phyloP scores from a whole-genome alignment of 2,797 vertebrate species.

The Mus minutoides region DNA sequence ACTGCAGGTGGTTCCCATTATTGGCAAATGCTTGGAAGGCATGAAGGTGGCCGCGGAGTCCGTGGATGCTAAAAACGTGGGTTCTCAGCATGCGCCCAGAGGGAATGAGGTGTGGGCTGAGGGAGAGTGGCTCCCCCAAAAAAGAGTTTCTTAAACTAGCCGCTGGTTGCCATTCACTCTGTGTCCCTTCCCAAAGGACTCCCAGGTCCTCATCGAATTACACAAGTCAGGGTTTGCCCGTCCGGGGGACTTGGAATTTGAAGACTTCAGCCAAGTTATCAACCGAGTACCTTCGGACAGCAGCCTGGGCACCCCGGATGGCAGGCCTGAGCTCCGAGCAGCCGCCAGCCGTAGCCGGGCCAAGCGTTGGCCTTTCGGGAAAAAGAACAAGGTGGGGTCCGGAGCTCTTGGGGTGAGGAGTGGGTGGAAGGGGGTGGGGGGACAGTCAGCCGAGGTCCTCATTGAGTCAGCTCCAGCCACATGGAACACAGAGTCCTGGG shows the following conservation, averaged over 20 bases:
- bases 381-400: constrained; percentile 92
- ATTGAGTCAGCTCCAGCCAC: constrained; percentile 52
- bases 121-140: neutral
- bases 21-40: constrained; percentile 95
- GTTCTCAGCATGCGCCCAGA: constrained; percentile 65
- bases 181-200: constrained; percentile 87
- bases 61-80: constrained; percentile 92
- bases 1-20: constrained; percentile 93
- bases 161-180: neutral
- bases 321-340: constrained; percentile 82
- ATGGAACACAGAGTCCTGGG: constrained; percentile 64
- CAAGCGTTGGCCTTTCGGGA: constrained; percentile 94
- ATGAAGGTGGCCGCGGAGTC: constrained; percentile 91
- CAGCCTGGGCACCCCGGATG: constrained; percentile 92
- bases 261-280: constrained; percentile 95
- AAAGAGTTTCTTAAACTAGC: neutral
- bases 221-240: constrained; percentile 95
- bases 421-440: neutral
- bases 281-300: constrained; percentile 93
- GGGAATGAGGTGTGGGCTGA: neutral
- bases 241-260: constrained; percentile 93
- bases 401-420: constrained; percentile 11
- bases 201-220: constrained; percentile 92
- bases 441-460: constrained; percentile 41
- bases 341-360: constrained; percentile 87